A percentile compares a stretch with the other conserved stretches of the same genome.
Conservation (phyloP, 2,888 invertebrate genomes). For the Drosophila falleni region DNA sequence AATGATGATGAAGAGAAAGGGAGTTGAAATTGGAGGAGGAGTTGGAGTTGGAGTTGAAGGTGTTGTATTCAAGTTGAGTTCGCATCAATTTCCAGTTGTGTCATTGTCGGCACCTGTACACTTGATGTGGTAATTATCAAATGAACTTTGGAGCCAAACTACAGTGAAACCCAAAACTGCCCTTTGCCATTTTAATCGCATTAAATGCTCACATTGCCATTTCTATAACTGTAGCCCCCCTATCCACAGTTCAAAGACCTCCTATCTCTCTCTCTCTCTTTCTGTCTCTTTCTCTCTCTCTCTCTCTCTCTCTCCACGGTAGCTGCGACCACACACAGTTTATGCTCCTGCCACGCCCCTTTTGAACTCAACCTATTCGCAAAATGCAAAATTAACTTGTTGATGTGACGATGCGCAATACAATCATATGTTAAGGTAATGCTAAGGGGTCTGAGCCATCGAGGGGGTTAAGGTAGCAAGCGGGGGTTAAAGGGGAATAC, state of each 20-base stretch:
- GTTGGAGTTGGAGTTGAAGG: neutral
- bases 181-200: conserved; percentile 74
- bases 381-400: conserved; percentile 77
- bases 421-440: neutral
- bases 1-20: neutral
- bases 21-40: neutral
- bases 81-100: neutral
- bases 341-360: conserved; percentile 19
- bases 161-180: conserved; percentile 39
- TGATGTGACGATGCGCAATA: conserved; percentile 65
- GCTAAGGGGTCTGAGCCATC: neutral
- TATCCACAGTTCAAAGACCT: no score
- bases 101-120: conserved; percentile 22
- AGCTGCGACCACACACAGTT: conserved; percentile 16
- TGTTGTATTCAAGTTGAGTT: neutral
- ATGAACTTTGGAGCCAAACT: conserved; percentile 44
- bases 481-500: neutral
- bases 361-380: conserved; percentile 20
- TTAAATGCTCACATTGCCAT: conserved; percentile 59
- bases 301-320: neutral
- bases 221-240: neutral
- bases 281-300: no score
- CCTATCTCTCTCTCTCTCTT: neutral
- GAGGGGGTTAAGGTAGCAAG: no score
- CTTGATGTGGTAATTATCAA: conserved; percentile 48